Base-by-base conservation (phyloP, 2,797 vertebrate species). In the Meriones psammophilus region DNA sequence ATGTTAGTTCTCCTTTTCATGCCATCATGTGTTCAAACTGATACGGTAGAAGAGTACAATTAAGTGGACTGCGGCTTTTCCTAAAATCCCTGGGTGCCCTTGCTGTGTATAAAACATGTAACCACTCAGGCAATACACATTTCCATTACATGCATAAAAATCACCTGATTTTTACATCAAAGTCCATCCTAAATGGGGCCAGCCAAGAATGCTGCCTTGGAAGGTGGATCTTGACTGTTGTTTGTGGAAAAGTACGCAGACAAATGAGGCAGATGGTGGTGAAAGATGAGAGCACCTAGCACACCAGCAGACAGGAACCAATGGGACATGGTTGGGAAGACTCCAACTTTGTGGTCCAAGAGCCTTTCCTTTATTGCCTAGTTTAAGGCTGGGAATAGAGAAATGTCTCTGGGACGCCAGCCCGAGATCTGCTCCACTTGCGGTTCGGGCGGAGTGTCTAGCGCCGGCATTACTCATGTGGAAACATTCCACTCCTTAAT, bases 391-490 rank as follows among this genome's bases (percentile, higher is more conserved):
- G 39, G 68, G 91, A 95, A 77, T 94, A 91, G 87, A 97, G 94
- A 94, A 97, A 85, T 91, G 88, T 18, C 64, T 91, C 56, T 84
- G 85, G 56, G 91, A 56, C 2, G 71, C 74, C 94, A 97, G 58
- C 15, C 46, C 22, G 79, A 91, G 88, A 95, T 95, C 71, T 81
- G 30, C 62, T 96, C 83, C 56, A 86, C 96, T 68, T 97, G 97
- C 83, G 97, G 97, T 95, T 97, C 86, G 96, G 95, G 96, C 97
- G 96, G 97, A 97, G 97, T 97, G 97, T 98, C 97, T 98, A 96
- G 96, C 86, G 97, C 97, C 93, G 96, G 95, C 97, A 98, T 98
- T 98, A 98, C 96, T 98, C 98, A 98, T 26, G 15, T 97, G 98
- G 98, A 98, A 99, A 98, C 95, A 96, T 97, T 98, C 96, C 83